Conservation (phyloP, 1,140 invertebrate genomes). For the Triops longicaudatus region DNA sequence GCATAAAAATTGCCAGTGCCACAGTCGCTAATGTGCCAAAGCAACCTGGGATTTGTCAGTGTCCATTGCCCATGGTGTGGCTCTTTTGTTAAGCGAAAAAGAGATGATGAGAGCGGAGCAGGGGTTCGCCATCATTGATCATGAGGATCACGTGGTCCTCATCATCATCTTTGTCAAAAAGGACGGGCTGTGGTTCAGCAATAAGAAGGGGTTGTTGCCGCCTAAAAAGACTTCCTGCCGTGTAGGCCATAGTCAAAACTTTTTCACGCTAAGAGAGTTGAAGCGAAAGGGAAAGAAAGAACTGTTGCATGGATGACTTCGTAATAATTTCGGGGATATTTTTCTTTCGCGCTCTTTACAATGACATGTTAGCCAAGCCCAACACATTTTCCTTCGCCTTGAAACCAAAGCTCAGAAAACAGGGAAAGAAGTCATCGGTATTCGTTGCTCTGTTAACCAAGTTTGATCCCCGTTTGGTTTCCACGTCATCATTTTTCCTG, state of each 20-base stretch:
- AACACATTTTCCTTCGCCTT: not conserved
- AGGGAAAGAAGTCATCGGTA: not conserved
- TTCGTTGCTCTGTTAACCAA: not conserved
- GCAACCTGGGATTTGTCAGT: slow-evolving; percentile 4
- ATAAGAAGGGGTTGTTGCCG: slow-evolving; percentile 10
- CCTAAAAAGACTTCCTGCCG: not conserved
- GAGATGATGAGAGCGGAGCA: slow-evolving; percentile 14
- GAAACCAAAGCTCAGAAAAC: not conserved
- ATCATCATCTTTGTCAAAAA: slow-evolving; percentile 3
- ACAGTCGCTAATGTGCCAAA: not conserved
- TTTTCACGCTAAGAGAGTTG: not conserved
- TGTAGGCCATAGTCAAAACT: not conserved
- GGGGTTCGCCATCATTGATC: slow-evolving; percentile 7
- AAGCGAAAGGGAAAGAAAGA: not conserved
- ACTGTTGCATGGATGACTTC: not conserved
- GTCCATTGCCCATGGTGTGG: not conserved
- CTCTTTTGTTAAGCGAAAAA: not conserved
- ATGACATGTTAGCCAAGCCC: not conserved
- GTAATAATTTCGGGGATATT: too few relatives aligned
- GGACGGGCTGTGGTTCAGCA: not conserved
- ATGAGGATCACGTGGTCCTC: slow-evolving; percentile 11
- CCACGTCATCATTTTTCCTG: too few relatives aligned
- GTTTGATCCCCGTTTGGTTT: too few relatives aligned
- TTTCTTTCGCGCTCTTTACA: not conserved
- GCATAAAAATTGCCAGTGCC: not conserved